These are phyloP conservation scores for Hybognathus amarus DNA, from an alignment of 2,797 vertebrate species.

Conservation along the genomic window DNA sequence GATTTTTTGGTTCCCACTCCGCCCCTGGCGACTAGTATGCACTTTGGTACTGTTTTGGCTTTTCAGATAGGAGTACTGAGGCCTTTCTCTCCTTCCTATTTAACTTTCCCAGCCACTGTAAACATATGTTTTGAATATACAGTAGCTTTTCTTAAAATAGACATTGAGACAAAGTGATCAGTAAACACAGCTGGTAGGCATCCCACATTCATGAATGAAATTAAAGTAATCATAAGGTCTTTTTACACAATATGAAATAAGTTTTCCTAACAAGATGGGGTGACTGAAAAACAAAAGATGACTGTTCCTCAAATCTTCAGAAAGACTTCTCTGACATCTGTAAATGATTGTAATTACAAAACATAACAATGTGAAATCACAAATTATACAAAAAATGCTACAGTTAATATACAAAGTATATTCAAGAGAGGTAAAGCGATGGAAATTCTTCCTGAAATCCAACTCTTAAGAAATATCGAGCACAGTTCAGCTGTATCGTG, in stretches of 20 bases:
- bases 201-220: constrained; percentile 37
- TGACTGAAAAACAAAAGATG: constrained; percentile 1
- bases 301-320: background rate
- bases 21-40: constrained; percentile 42
- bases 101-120: constrained; percentile 39
- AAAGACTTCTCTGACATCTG: background rate
- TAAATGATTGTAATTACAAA: background rate
- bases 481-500: constrained; percentile 14
- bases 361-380: constrained; percentile 4
- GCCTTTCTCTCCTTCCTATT: constrained; percentile 14
- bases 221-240: background rate
- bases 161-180: constrained; percentile 31
- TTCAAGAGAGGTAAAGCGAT: background rate
- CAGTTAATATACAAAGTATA: background rate
- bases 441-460: constrained; percentile 45
- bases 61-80: constrained; percentile 42
- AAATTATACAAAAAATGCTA: constrained; percentile 1
- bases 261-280: background rate
- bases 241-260: background rate
- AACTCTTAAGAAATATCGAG: constrained; percentile 41
- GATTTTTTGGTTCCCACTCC: no score
- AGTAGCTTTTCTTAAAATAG: constrained; percentile 54
- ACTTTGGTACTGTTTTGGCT: constrained; percentile 42
- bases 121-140: constrained; percentile 55
- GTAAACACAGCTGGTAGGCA: constrained; percentile 58